These are phyloP conservation scores for Indicator indicator DNA, from an alignment of 2,113 vertebrate genomes.

Conservation along the genomic window DNA sequence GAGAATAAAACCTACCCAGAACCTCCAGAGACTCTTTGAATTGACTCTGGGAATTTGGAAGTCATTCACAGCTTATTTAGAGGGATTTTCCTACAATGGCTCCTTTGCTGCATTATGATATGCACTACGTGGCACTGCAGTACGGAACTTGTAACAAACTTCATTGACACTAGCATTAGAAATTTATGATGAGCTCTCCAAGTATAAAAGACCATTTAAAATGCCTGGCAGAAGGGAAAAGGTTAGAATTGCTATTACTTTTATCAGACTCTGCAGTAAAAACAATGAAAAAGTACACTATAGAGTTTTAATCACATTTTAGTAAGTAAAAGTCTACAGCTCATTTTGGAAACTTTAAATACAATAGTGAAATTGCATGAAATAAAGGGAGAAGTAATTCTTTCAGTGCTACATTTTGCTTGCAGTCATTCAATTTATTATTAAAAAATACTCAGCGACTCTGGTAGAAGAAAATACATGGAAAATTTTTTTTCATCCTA, in stretches of 20 bases:
- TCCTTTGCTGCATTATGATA: fast-evolving
- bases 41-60: not conserved
- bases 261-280: not conserved
- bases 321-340: not conserved
- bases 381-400: not conserved
- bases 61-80: not conserved
- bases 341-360: not conserved
- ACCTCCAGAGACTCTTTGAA: not conserved
- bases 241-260: not conserved
- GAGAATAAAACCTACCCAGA: not conserved
- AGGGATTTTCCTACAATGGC: not conserved
- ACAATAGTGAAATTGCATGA: not conserved
- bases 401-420: not conserved
- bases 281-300: not conserved
- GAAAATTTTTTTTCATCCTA: not conserved
- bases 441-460: not conserved
- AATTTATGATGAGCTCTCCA: not conserved
- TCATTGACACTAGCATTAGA: not conserved
- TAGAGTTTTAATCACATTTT: not conserved
- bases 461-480: not conserved
- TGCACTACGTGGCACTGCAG: not conserved
- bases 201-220: not conserved
- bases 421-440: not conserved
- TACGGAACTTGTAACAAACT: not conserved
- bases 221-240: not conserved